Conservation (phyloP, 2,113 vertebrate genomes). For the Prolemur simus region DNA sequence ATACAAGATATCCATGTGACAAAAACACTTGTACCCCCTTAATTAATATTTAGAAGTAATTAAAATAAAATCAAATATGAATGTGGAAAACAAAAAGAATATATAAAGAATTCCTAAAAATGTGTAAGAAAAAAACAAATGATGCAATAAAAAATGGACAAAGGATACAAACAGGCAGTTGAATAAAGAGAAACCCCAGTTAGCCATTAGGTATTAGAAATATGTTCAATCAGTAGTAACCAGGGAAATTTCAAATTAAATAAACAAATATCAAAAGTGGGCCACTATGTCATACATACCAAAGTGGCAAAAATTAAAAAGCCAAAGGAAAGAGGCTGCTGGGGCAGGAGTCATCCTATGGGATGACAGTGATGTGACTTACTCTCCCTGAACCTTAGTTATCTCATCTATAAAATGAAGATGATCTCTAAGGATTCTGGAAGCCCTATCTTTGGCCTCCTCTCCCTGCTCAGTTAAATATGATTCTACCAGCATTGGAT, state of each 20-base stretch:
- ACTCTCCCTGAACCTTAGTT: background rate
- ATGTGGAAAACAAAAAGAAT: too few species aligned
- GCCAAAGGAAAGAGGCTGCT: background rate
- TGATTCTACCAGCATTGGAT: background rate
- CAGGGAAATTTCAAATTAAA: background rate
- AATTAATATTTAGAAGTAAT: too few species aligned
- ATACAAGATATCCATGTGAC: too few species aligned
- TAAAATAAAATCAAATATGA: too few species aligned
- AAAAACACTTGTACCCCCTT: too few species aligned
- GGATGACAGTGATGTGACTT: background rate
- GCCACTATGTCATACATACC: background rate
- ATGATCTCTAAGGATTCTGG: background rate
- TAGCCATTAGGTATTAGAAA: conserved; percentile 18
- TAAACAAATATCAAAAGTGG: background rate
- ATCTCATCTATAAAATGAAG: background rate
- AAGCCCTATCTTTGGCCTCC: background rate
- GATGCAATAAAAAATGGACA: background rate
- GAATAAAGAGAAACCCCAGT: background rate
- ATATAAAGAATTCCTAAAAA: background rate
- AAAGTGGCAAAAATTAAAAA: background rate
- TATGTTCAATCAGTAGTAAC: background rate
- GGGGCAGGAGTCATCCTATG: background rate
- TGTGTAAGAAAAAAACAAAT: background rate
- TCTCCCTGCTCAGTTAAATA: background rate
- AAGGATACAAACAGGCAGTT: background rate